Conservation (phyloP, 37 sponge, comb jelly and placozoan species). For the Spongilla lacustris region DNA sequence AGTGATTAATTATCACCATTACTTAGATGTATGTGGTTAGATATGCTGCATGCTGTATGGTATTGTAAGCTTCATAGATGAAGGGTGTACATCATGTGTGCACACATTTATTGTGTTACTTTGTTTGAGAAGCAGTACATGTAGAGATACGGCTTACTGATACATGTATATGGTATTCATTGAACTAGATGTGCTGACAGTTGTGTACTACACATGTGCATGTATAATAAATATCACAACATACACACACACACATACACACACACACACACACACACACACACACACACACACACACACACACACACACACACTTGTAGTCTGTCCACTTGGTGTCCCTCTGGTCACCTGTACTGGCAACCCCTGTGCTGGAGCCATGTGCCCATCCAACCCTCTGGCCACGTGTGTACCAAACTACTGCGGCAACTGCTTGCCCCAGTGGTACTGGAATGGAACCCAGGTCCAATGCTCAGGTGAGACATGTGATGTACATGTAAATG, state of each 20-base stretch:
- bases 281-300: neutral
- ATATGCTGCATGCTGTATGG: too few relatives aligned
- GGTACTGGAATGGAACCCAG: slow-evolving; percentile 39
- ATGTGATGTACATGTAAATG: neutral
- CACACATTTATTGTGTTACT: too few relatives aligned
- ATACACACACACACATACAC: slow-evolving; percentile 2
- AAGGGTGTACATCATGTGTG: too few relatives aligned
- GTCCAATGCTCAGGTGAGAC: slow-evolving; percentile 56
- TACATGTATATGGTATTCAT: too few relatives aligned
- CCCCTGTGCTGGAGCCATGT: slow-evolving; percentile 75
- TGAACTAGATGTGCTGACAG: too few relatives aligned
- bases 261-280: slow-evolving; percentile 9
- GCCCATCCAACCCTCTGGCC: slow-evolving; percentile 78
- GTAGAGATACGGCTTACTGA: too few relatives aligned
- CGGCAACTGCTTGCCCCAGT: slow-evolving; percentile 79
- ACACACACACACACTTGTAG: slow-evolving; percentile 18
- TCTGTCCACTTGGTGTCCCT: slow-evolving; percentile 73
- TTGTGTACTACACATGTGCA: too few relatives aligned
- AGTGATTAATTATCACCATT: too few relatives aligned
- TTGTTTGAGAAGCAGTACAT: too few relatives aligned
- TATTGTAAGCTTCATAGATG: too few relatives aligned
- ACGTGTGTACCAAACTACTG: slow-evolving; percentile 74
- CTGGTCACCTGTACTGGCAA: slow-evolving; percentile 72
- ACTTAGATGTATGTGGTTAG: too few relatives aligned
- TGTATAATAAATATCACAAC: neutral